Evolutionary conservation across 1,140 invertebrate genomes (phyloP).

Genomic region (Chrysoperla carnea): DNA sequence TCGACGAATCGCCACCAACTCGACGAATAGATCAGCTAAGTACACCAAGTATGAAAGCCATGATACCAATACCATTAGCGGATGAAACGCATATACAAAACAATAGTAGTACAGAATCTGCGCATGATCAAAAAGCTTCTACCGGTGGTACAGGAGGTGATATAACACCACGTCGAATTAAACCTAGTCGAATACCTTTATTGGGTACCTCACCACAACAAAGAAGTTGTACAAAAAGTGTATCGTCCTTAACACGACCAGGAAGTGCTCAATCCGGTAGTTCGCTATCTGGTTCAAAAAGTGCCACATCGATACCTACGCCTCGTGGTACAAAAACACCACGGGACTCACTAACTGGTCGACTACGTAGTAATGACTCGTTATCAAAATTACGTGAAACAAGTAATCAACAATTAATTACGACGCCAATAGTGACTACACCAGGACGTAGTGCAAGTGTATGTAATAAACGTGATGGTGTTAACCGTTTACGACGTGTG

Average conservation of each 20-base stretch:
- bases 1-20: constrained; percentile 10
- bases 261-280: constrained; percentile 22
- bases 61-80: constrained; percentile 30
- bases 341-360: constrained; percentile 37
- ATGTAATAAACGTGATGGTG: constrained; percentile 13
- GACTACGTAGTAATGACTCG: constrained; percentile 30
- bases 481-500: constrained; percentile 14
- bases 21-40: constrained; percentile 19
- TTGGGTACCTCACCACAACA: constrained; percentile 30
- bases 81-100: constrained; percentile 32
- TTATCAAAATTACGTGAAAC: constrained; percentile 17
- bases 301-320: constrained; percentile 17
- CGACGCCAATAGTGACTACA: background rate
- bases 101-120: constrained; percentile 40
- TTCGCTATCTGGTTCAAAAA: constrained; percentile 18
- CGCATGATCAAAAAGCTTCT: constrained; percentile 31
- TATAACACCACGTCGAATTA: constrained; percentile 27
- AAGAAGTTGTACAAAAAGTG: constrained; percentile 32
- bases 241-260: constrained; percentile 14
- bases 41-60: constrained; percentile 30
- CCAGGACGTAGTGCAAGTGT: constrained; percentile 6
- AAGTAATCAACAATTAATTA: background rate
- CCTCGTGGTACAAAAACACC: constrained; percentile 28
- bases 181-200: constrained; percentile 53
- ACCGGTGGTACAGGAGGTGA: constrained; percentile 19